Base-by-base conservation (phyloP, 2,888 invertebrate species). In the Melanargia galathea region DNA sequence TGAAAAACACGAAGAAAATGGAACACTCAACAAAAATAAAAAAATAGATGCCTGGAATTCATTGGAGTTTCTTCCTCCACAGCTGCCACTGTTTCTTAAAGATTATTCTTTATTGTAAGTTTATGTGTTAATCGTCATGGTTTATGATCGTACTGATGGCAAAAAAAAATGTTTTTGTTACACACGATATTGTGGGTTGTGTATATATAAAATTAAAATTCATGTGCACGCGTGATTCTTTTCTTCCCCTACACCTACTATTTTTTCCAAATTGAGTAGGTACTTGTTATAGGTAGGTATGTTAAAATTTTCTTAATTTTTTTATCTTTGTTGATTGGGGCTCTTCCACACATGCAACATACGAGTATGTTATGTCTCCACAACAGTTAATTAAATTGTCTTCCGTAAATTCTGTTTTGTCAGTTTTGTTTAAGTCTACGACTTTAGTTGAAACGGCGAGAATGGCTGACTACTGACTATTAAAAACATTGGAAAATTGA, bases 81-180 rank as follows among this genome's bases (percentile, higher is more conserved):
- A 87, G 64, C 70, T 88, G 26, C 88, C 88, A 7, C 60, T 70
- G 8, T 87, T 87, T 72, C 73, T 87, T 33, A 65, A 24, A 24
- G 61, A 63, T 49, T 61, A 55, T 43, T 60, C 43, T 1, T 64
- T n/a, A 43, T 10, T 52, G 10, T 54, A 54, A 52, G 33, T 24
- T 49, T n/a, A 24, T 54, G n/a, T 24, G n/a, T 24, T 35, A 8
- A 24, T 5, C 20, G 52, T 61, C 55, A 49, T 61, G 61, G 40
- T 54, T 55, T 64, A 26, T 56, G 55, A 49, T 58, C 33, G 35
- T 52, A 20, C 4, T 6, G 26, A 49, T 35, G 18, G 16, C n/a
- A 33, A 51, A 33, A 35, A 30, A 18, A 20, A 33, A 30, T 48
- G 49, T 26, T 8, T 2, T 13, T 26, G 10, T 26, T n/a, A n/a